These are phyloP conservation scores for Pseudorhombus dupliciocellatus DNA, from an alignment of 2,113 vertebrate genomes.

Conservation along the genomic window DNA sequence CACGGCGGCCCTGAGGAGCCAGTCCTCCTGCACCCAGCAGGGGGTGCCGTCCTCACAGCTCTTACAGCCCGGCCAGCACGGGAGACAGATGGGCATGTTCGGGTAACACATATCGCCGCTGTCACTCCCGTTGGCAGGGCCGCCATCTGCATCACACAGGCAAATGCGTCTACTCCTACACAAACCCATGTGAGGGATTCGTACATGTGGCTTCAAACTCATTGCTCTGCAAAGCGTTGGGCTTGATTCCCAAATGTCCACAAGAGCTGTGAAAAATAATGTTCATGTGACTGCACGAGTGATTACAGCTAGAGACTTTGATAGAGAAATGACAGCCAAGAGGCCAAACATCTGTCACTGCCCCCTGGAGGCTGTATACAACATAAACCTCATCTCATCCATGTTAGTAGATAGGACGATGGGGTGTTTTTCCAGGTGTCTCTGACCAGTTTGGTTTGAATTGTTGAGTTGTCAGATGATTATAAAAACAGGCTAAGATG, in stretches of 20 bases:
- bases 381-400: neutral
- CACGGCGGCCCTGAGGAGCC: conserved; percentile 78
- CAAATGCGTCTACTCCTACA: conserved; percentile 21
- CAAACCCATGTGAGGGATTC: conserved; percentile 3
- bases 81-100: conserved; percentile 82
- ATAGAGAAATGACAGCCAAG: too few species aligned
- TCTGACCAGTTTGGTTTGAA: too few species aligned
- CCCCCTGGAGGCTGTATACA: neutral
- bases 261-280: neutral
- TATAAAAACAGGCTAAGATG: too few species aligned
- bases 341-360: neutral
- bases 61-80: conserved; percentile 86
- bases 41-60: conserved; percentile 85
- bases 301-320: too few species aligned
- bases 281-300: neutral
- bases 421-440: too few species aligned
- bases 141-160: conserved; percentile 57
- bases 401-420: neutral
- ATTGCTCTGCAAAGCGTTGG: neutral
- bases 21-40: conserved; percentile 87
- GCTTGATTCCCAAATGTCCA: neutral
- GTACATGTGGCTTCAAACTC: neutral
- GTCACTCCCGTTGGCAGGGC: conserved; percentile 42
- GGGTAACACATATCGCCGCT: conserved; percentile 62
- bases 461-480: too few species aligned